Conservation (phyloP, 2,113 vertebrate genomes). For the Lanius collurio region DNA sequence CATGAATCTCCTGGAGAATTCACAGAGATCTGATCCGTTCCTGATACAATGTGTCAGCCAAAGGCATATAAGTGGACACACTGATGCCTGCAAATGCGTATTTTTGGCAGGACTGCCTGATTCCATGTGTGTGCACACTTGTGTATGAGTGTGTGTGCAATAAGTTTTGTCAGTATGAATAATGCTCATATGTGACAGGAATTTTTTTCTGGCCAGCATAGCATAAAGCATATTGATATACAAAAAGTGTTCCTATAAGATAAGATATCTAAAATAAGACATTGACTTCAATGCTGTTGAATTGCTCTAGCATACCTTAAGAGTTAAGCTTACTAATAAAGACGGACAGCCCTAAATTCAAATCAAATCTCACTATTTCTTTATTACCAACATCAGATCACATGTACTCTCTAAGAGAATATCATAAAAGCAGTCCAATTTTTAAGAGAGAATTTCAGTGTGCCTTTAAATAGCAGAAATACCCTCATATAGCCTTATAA, state of each 20-base stretch:
- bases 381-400: not conserved
- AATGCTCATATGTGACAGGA: not conserved
- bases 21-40: not conserved
- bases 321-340: not conserved
- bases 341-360: not conserved
- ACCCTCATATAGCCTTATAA: not conserved
- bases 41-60: not conserved
- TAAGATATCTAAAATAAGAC: not conserved
- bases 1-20: not conserved
- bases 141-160: rapidly evolving
- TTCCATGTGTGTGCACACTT: not conserved
- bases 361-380: not conserved
- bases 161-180: not conserved
- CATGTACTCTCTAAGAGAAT: not conserved
- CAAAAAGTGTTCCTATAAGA: not conserved
- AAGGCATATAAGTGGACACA: not conserved
- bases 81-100: not conserved
- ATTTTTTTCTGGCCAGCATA: not conserved
- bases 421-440: not conserved
- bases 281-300: not conserved
- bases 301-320: not conserved
- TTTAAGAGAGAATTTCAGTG: not conserved
- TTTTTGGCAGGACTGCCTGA: not conserved
- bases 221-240: not conserved
- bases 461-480: not conserved